Conservation (phyloP, 2,888 invertebrate species). For the Belgica antarctica region DNA sequence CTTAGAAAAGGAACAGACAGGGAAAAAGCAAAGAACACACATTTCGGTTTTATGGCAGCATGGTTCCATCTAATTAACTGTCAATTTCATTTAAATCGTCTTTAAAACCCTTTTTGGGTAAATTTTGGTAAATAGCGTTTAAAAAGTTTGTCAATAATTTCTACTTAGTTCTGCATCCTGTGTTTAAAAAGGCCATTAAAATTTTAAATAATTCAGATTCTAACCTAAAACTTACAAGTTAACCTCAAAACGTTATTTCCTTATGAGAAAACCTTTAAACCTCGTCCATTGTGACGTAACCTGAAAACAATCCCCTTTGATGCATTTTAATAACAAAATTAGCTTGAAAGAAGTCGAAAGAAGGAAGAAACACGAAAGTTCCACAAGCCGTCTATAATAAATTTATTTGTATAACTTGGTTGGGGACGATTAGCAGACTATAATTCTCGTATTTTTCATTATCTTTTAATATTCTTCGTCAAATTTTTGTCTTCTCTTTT, state of each 20-base stretch:
- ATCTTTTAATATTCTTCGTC: neutral
- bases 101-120: no score
- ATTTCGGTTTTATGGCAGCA: conserved; percentile 34
- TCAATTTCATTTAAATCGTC: conserved; percentile 42
- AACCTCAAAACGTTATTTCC: no score
- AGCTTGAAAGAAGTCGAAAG: neutral
- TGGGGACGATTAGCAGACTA: conserved; percentile 36
- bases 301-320: neutral
- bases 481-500: no score
- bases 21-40: conserved; percentile 15
- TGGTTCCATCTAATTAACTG: conserved; percentile 42
- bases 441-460: conserved; percentile 31
- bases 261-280: no score
- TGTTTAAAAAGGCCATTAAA: no score
- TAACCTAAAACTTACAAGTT: no score
- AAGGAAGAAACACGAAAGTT: conserved; percentile 1
- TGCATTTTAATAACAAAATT: neutral
- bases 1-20: no score
- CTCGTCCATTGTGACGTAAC: no score
- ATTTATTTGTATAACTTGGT: neutral
- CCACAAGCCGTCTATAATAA: neutral
- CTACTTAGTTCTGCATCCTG: no score
- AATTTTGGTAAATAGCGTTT: no score
- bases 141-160: no score
- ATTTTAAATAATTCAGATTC: no score